Conservation (phyloP, 2,113 vertebrate species). For the Camelus bactrianus region DNA sequence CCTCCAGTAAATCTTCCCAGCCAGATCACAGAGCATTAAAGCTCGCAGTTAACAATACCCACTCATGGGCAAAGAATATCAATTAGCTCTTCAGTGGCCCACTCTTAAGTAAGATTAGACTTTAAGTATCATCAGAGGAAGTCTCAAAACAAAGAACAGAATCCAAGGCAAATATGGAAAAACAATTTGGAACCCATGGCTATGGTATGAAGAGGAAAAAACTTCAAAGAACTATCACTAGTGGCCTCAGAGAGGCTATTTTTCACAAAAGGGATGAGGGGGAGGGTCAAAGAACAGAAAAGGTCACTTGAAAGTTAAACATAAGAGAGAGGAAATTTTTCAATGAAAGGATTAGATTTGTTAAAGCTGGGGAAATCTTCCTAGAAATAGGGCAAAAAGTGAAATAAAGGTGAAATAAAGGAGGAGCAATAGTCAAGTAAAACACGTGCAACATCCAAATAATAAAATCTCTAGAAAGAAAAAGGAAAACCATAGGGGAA, state of each 20-base stretch:
- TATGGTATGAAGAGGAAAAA: neutral
- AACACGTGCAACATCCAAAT: neutral
- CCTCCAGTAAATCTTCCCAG: neutral
- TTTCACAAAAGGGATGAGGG: neutral
- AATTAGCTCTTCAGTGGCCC: neutral
- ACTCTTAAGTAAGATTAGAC: neutral
- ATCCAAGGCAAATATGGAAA: neutral
- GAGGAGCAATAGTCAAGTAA: neutral
- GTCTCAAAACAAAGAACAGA: neutral
- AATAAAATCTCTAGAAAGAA: neutral
- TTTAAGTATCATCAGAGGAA: neutral
- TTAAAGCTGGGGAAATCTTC: slow-evolving; percentile 4
- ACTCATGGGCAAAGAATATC: neutral
- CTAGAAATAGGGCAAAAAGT: neutral
- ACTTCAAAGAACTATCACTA: neutral
- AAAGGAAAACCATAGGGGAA: neutral
- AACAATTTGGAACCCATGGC: neutral
- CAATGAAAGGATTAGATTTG: neutral
- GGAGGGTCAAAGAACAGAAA: neutral
- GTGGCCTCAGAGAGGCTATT: neutral
- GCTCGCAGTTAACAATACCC: neutral
- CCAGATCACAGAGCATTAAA: neutral
- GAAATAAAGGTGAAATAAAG: neutral
- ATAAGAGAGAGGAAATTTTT: neutral
- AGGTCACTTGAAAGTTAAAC: neutral